Evolutionary conservation across 2,113 vertebrate species (phyloP).

Genomic region (Osmerus mordax): DNA sequence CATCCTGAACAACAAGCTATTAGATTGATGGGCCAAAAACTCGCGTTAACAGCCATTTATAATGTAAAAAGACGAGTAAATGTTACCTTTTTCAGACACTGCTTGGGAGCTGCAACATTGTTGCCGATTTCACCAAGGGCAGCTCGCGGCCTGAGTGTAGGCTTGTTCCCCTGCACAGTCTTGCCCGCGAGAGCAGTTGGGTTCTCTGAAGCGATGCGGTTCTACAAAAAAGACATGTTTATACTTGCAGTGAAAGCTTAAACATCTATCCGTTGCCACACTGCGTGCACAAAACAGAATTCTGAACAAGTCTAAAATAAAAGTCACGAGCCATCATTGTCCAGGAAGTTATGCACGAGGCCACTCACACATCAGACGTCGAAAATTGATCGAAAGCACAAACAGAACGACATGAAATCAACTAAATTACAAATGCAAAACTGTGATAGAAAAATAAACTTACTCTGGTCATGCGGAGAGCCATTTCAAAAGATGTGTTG

Average conservation of each 20-base stretch:
- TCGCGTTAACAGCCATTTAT: background rate
- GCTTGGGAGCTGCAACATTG: constrained; percentile 44
- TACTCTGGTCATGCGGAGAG: constrained; percentile 68
- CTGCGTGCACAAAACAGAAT: background rate
- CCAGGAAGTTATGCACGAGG: background rate
- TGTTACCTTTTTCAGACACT: constrained; percentile 60
- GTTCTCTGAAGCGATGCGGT: constrained; percentile 73
- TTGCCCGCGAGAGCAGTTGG: constrained; percentile 62
- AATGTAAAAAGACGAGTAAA: background rate
- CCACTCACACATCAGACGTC: background rate
- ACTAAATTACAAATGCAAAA: background rate
- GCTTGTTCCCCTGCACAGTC: constrained; percentile 39
- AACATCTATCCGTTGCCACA: too few species aligned
- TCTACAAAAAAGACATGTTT: constrained; percentile 38
- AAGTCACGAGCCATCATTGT: too few species aligned
- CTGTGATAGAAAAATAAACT: background rate
- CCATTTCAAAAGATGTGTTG: constrained; percentile 52
- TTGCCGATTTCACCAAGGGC: constrained; percentile 77
- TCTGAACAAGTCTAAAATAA: background rate
- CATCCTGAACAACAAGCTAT: constrained; percentile 21
- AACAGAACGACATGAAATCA: background rate
- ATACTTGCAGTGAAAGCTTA: background rate
- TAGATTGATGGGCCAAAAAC: too few species aligned
- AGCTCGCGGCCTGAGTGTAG: constrained; percentile 55
- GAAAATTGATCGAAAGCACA: background rate